Evolutionary conservation across 2,888 invertebrate species (phyloP).

Genomic region (Lumbricus terrestris): DNA sequence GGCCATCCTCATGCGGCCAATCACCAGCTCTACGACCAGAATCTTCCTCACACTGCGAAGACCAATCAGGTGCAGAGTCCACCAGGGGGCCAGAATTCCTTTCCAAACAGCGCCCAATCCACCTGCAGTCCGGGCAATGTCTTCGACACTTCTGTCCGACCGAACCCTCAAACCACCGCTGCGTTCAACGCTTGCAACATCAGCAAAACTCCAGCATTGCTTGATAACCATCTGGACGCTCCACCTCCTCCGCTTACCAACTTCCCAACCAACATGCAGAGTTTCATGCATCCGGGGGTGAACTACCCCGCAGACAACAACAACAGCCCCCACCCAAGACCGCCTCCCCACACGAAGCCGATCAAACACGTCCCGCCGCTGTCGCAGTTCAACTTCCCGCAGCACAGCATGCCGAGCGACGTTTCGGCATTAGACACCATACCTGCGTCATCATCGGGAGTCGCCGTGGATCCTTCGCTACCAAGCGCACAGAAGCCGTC

Average conservation of each 20-base stretch:
- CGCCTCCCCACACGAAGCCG: neutral
- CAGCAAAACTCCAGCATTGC: neutral
- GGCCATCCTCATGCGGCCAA: neutral
- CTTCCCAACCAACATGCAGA: neutral
- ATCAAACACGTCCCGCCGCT: neutral
- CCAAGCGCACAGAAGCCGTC: neutral
- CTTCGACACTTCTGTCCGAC: neutral
- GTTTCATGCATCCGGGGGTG: neutral
- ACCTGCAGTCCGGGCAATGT: neutral
- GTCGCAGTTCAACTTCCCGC: constrained; percentile 60
- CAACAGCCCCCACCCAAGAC: neutral
- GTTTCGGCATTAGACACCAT: neutral
- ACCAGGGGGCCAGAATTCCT: neutral
- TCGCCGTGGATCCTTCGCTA: neutral
- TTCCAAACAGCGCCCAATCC: neutral
- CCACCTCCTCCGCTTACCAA: no score
- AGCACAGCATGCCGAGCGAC: constrained; percentile 35
- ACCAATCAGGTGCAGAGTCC: neutral
- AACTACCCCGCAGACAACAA: neutral
- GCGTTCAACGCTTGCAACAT: neutral
- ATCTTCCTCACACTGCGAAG: neutral
- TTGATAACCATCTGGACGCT: neutral
- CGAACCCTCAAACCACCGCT: neutral
- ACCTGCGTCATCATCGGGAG: neutral
- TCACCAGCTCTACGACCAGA: neutral